Conservation (phyloP, 2,113 vertebrate species). For the Hemiscyllium ocellatum region DNA sequence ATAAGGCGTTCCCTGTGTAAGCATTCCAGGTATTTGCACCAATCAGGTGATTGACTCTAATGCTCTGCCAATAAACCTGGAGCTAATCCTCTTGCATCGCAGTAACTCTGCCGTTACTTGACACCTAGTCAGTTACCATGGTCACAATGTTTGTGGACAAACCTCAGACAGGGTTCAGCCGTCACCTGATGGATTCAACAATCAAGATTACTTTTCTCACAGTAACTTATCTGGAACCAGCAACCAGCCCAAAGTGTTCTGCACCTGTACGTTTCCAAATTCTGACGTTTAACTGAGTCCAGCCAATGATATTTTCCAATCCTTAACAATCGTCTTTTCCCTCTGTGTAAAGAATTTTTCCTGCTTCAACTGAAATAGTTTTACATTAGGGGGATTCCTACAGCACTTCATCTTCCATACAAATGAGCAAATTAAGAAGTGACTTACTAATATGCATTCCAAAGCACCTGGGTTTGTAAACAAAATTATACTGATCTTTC, state of each 20-base stretch:
- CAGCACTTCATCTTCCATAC: no score
- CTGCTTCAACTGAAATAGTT: not conserved
- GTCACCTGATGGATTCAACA: not conserved
- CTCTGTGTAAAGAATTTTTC: not conserved
- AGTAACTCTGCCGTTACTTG: not conserved
- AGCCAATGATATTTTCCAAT: not conserved
- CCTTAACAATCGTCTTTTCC: not conserved
- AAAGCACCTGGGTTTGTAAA: not conserved
- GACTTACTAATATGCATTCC: not conserved
- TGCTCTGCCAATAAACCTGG: not conserved
- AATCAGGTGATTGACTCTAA: not conserved
- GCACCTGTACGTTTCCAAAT: not conserved
- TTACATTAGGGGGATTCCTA: not conserved
- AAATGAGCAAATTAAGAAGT: no score
- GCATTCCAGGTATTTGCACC: not conserved
- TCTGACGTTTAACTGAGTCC: not conserved
- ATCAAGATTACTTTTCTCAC: not conserved
- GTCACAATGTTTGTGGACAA: not conserved
- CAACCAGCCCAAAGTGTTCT: not conserved
- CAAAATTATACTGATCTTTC: not conserved
- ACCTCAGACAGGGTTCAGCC: not conserved
- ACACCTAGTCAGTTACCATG: slow-evolving; percentile 1
- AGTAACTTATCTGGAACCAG: not conserved
- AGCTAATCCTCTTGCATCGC: not conserved
- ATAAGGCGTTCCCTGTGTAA: not conserved